Percentiles rank a stretch among this genome's conserved stretches.
Evolutionary conservation across 2,888 invertebrate genomes (phyloP).

Genomic region (Polydrusus pterygomalis): DNA sequence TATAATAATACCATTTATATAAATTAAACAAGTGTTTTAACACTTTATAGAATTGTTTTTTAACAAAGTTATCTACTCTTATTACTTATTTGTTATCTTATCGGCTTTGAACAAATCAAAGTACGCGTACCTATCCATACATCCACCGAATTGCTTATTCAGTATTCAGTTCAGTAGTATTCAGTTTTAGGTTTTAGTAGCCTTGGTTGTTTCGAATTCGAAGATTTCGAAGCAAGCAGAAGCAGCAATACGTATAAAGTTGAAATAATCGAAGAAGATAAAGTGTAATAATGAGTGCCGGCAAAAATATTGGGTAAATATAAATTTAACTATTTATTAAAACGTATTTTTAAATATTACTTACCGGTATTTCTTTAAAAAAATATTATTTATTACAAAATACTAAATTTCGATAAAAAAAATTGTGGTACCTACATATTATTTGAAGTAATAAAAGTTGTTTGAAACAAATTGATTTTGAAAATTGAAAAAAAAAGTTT

Average conservation of each 20-base stretch:
- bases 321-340: not conserved
- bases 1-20: not conserved
- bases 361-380: too few relatives aligned
- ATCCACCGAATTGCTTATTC: not conserved
- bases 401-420: not conserved
- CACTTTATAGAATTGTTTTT: not conserved
- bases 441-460: too few relatives aligned
- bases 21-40: not conserved
- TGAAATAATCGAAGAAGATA: not conserved
- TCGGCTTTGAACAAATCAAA: not conserved
- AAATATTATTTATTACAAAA: not conserved
- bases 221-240: too few relatives aligned
- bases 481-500: too few relatives aligned
- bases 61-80: not conserved
- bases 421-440: too few relatives aligned
- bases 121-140: not conserved
- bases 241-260: not conserved
- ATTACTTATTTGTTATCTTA: conserved; percentile 1
- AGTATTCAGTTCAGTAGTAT: too few relatives aligned
- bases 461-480: too few relatives aligned
- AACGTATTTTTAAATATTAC: not conserved
- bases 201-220: not conserved
- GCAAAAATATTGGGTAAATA: conserved; percentile 26
- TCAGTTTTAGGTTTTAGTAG: too few relatives aligned
- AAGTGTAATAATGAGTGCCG: conserved; percentile 12